Evolutionary conservation across 2,113 vertebrate species (phyloP).

Genomic region (Tringa solitaria): DNA sequence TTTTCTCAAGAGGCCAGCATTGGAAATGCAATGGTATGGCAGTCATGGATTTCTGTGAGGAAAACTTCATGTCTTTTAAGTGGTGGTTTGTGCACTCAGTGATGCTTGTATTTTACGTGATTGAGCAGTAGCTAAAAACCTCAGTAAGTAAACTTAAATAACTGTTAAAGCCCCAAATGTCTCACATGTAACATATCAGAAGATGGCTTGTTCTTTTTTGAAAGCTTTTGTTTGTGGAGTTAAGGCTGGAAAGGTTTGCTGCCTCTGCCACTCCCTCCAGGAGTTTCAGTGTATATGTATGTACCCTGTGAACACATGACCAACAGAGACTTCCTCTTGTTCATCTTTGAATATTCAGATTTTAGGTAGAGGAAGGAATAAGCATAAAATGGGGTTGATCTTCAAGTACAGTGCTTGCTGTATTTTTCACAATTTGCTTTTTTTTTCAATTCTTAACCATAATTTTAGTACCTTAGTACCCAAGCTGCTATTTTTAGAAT

Average conservation of each 20-base stretch:
- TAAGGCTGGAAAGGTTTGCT: background rate
- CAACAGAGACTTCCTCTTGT: background rate
- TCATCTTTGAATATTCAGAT: background rate
- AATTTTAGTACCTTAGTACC: background rate
- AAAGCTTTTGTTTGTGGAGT: background rate
- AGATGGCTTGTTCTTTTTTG: background rate
- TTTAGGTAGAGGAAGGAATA: background rate
- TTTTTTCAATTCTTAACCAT: background rate
- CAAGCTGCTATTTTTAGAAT: background rate
- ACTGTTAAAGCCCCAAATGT: background rate
- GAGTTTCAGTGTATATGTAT: background rate
- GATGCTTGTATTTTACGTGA: background rate
- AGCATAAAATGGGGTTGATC: background rate
- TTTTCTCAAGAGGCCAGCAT: slow-evolving; percentile 1
- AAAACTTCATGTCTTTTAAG: background rate
- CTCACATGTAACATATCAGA: fast-evolving
- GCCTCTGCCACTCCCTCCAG: background rate
- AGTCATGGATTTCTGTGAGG: background rate
- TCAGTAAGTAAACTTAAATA: background rate
- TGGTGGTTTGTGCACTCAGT: background rate
- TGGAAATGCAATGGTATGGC: background rate
- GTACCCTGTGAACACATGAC: background rate
- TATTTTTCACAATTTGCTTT: background rate
- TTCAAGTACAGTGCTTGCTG: background rate
- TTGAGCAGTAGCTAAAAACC: background rate